Evolutionary conservation across 2,113 vertebrate species (phyloP).

Genomic region (Polypterus senegalus): DNA sequence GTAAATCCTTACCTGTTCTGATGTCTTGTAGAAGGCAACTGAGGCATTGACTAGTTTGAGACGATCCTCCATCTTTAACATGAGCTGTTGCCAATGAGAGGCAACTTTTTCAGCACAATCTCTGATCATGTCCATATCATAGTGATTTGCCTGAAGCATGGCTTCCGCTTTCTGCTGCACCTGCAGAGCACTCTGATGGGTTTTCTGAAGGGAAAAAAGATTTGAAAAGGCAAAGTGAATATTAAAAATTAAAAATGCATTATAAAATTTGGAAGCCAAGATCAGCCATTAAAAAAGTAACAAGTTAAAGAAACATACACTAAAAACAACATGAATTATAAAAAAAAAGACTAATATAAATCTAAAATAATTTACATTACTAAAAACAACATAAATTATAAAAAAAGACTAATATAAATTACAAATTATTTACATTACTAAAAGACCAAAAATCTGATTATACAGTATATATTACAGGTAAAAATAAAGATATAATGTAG

Average conservation of each 20-base stretch:
- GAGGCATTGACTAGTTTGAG: constrained; percentile 98
- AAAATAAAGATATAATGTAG: too few species aligned
- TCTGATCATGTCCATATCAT: constrained; percentile 94
- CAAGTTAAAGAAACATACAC: too few species aligned
- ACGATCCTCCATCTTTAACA: constrained; percentile 98
- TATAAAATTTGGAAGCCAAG: neutral
- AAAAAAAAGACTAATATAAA: too few species aligned
- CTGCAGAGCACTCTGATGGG: constrained; percentile 93
- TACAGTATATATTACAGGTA: too few species aligned
- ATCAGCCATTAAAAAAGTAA: too few species aligned
- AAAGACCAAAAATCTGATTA: too few species aligned
- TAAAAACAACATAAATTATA: neutral
- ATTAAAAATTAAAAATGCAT: neutral
- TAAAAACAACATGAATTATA: neutral
- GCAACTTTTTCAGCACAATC: constrained; percentile 96
- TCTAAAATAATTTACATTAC: too few species aligned
- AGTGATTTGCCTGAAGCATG: constrained; percentile 92
- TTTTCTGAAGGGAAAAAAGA: constrained; percentile 60
- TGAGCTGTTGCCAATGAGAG: constrained; percentile 95
- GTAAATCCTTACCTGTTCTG: constrained; percentile 69
- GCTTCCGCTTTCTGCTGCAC: constrained; percentile 97
- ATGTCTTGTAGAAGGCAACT: constrained; percentile 97
- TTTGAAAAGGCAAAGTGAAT: constrained; percentile 1
- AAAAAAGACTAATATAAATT: too few species aligned
- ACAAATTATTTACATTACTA: too few species aligned